These are phyloP conservation scores for Paracyprichromis sp. DNA, from an alignment of 2,113 vertebrate genomes.

Conservation along the genomic window DNA sequence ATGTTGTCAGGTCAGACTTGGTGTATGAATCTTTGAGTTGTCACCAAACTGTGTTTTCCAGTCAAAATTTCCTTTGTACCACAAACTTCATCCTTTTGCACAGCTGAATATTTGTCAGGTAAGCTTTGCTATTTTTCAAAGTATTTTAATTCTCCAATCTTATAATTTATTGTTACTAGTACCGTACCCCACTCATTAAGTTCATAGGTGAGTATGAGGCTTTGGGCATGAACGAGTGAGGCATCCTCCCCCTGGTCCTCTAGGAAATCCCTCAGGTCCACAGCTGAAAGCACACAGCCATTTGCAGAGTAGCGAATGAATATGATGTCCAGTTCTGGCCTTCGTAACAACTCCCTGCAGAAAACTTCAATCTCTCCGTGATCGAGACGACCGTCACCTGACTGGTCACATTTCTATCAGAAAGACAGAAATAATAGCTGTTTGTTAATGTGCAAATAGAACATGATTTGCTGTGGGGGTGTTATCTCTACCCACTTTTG, in stretches of 20 bases:
- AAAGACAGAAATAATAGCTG: background rate
- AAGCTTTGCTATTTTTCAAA: background rate
- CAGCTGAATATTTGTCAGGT: background rate
- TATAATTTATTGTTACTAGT: background rate
- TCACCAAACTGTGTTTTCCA: background rate
- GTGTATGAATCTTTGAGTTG: background rate
- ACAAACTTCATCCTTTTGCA: background rate
- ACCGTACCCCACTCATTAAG: slow-evolving; percentile 85
- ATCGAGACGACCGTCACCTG: slow-evolving; percentile 80
- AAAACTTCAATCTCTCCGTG: slow-evolving; percentile 86
- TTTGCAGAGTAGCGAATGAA: slow-evolving; percentile 81
- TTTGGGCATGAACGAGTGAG: slow-evolving; percentile 68
- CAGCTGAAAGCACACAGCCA: slow-evolving; percentile 76
- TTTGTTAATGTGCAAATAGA: background rate
- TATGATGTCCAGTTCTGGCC: slow-evolving; percentile 84
- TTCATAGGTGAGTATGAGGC: slow-evolving; percentile 81
- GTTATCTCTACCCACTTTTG: background rate
- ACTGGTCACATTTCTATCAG: slow-evolving; percentile 84
- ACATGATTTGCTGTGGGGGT: background rate
- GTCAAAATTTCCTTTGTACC: background rate
- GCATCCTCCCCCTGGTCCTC: slow-evolving; percentile 82
- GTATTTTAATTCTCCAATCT: too few relatives aligned
- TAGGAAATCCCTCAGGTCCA: slow-evolving; percentile 85
- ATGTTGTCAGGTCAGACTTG: background rate
- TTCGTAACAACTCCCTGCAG: slow-evolving; percentile 80